Evolutionary conservation across 2,113 vertebrate species (phyloP).

Genomic region (Tor tambroides): DNA sequence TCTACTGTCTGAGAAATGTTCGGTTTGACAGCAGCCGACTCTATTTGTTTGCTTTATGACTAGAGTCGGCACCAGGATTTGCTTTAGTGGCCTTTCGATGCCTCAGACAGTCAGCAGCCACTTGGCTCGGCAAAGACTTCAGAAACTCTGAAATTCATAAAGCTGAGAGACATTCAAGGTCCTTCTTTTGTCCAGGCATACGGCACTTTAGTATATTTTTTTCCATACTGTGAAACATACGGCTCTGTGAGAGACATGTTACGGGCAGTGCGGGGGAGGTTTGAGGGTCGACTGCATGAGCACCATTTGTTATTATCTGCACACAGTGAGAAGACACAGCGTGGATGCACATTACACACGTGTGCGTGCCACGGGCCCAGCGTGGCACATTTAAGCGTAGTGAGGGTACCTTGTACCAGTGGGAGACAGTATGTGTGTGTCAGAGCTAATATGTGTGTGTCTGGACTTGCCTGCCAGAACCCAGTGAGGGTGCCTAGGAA

Average conservation of each 20-base stretch:
- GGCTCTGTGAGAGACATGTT: not conserved
- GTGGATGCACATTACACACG: not conserved
- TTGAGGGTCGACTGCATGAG: not conserved
- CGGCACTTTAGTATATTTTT: not conserved
- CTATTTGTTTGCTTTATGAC: not conserved
- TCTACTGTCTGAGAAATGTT: not conserved
- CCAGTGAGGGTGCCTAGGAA: conserved; percentile 1
- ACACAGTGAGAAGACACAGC: conserved; percentile 11
- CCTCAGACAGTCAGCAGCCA: conserved; percentile 16
- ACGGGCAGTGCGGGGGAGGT: not conserved
- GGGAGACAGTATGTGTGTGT: conserved; percentile 24
- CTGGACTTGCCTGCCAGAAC: conserved; percentile 15
- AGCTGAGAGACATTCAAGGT: conserved; percentile 3
- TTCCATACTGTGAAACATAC: not conserved
- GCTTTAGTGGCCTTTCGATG: not conserved
- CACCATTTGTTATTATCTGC: conserved; percentile 20
- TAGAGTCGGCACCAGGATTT: not conserved
- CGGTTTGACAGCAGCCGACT: not conserved
- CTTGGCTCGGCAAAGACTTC: not conserved
- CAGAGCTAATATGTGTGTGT: conserved; percentile 23
- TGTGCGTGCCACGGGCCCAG: not conserved
- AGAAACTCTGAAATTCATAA: not conserved
- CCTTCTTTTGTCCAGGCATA: not conserved
- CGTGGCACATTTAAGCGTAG: conserved; percentile 15
- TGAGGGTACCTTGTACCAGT: not conserved